phyloP scores from a whole-genome alignment of 1,140 invertebrate genomes.

The Diabrotica undecimpunctata region DNA sequence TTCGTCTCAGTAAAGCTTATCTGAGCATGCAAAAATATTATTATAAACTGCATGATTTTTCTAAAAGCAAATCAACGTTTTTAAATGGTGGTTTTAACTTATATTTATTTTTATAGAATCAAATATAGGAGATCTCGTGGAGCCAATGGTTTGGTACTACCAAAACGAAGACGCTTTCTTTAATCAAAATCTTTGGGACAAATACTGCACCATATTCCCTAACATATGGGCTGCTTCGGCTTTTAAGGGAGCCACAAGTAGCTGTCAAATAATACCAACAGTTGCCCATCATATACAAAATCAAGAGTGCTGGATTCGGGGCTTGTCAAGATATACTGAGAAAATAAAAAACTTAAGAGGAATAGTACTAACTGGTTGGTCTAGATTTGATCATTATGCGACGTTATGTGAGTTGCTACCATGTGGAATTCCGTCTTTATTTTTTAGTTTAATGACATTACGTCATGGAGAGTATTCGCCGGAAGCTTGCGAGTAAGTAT shows the following conservation, averaged over 20 bases:
- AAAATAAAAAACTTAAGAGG: slow-evolving; percentile 58
- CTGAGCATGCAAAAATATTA: too few relatives aligned
- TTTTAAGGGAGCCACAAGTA: slow-evolving; percentile 74
- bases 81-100: too few relatives aligned
- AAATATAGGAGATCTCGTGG: slow-evolving; percentile 60
- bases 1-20: too few relatives aligned
- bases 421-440: slow-evolving; percentile 67
- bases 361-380: slow-evolving; percentile 69
- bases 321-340: slow-evolving; percentile 52
- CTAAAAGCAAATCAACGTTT: too few relatives aligned
- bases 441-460: slow-evolving; percentile 58
- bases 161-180: slow-evolving; percentile 37
- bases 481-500: slow-evolving; percentile 48
- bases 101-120: slow-evolving; percentile 32
- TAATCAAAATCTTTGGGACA: slow-evolving; percentile 62
- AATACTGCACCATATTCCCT: slow-evolving; percentile 76
- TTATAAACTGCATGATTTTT: too few relatives aligned
- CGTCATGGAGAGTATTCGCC: slow-evolving; percentile 50
- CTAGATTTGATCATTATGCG: slow-evolving; percentile 86
- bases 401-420: slow-evolving; percentile 83
- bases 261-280: slow-evolving; percentile 51
- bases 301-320: slow-evolving; percentile 63
- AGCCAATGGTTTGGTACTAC: slow-evolving; percentile 82
- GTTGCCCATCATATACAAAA: slow-evolving; percentile 63
- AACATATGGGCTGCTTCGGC: slow-evolving; percentile 84